phyloP scores from a whole-genome alignment of 2,797 vertebrate genomes.

The Lerista edwardsae region DNA sequence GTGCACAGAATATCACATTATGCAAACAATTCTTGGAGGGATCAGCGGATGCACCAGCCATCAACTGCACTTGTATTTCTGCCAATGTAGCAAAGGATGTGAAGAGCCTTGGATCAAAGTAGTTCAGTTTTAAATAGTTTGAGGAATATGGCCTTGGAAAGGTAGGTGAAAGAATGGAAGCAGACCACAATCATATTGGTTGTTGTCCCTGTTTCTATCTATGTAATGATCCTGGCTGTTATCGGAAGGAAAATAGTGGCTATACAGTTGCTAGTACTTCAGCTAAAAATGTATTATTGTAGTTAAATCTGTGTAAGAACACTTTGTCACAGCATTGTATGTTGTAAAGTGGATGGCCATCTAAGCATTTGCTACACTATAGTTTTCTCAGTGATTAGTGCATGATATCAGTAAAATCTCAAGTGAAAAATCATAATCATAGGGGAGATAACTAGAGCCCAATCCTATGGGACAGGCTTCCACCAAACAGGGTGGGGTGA shows the following conservation, averaged over 20 bases:
- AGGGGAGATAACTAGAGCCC: too few species aligned
- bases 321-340: not conserved
- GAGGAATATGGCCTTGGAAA: not conserved
- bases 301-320: not conserved
- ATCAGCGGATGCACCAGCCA: not conserved
- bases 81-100: not conserved
- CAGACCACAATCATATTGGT: not conserved
- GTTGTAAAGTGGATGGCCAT: fast-evolving
- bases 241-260: not conserved
- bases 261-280: constrained; percentile 5
- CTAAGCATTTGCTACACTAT: not conserved
- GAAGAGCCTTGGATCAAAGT: not conserved
- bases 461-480: too few species aligned
- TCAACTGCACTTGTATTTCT: not conserved
- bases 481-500: too few species aligned
- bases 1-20: not conserved
- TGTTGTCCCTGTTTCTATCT: not conserved
- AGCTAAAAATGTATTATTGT: not conserved
- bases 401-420: too few species aligned
- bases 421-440: too few species aligned
- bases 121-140: not conserved
- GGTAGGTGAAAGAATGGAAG: not conserved
- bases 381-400: not conserved
- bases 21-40: not conserved
- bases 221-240: not conserved